Conservation (phyloP, 2,113 vertebrate genomes). For the Anser cygnoides region DNA sequence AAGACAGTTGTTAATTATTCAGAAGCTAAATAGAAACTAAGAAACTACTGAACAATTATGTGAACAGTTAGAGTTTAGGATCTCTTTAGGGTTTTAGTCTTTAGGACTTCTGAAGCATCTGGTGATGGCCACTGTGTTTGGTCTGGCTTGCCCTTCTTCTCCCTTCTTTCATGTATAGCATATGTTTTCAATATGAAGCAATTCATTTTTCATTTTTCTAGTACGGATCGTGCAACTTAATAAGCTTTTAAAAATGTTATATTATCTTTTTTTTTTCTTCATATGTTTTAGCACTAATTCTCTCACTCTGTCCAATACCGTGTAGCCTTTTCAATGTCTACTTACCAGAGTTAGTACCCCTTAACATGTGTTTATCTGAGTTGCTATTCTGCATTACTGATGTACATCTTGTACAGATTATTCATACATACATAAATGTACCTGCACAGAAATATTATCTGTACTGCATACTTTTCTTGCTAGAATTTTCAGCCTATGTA, state of each 20-base stretch:
- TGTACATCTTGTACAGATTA: neutral
- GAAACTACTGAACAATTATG: neutral
- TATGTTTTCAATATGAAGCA: neutral
- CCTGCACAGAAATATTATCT: neutral
- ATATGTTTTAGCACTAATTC: neutral
- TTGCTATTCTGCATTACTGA: neutral
- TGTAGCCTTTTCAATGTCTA: neutral
- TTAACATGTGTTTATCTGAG: constrained; percentile 13
- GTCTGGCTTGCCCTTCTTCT: neutral
- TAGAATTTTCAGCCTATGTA: neutral
- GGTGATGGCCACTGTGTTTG: neutral
- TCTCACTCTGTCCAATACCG: neutral
- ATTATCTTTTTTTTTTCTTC: neutral
- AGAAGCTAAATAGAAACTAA: neutral
- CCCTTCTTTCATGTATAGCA: neutral
- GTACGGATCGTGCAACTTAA: neutral
- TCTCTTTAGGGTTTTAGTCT: neutral
- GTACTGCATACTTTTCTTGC: neutral
- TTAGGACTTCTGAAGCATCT: neutral
- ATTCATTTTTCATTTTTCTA: neutral
- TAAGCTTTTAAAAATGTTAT: neutral
- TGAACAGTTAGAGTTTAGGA: neutral
- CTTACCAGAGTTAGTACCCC: neutral
- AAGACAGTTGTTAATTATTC: neutral
- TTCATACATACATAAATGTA: neutral